Percentiles rank a stretch among this genome's conserved stretches.
These are phyloP conservation scores for Malacoctenus gilli DNA, from an alignment of 2,797 vertebrate genomes.

Conservation along the genomic window DNA sequence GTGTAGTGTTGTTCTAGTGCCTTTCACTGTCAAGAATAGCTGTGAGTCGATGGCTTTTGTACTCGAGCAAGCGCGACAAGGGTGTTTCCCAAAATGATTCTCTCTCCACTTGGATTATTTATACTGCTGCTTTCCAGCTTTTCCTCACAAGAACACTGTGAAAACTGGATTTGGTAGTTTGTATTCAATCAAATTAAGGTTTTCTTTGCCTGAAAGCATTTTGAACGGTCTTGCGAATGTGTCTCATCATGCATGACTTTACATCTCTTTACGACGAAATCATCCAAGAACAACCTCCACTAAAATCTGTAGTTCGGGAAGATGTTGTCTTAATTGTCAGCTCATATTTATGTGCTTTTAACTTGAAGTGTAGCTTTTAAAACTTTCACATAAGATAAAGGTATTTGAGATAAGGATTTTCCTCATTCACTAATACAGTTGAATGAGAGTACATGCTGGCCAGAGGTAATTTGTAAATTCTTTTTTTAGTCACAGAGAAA, in stretches of 20 bases:
- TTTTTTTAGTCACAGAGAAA: conserved; percentile 17
- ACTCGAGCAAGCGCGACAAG: conserved; percentile 32
- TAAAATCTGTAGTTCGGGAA: too few species aligned
- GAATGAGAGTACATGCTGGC: too few species aligned
- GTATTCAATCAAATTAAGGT: conserved; percentile 4
- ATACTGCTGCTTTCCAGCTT: conserved; percentile 25
- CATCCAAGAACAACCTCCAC: too few species aligned
- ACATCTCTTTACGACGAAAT: too few species aligned
- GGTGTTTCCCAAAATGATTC: conserved; percentile 30
- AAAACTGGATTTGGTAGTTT: conserved; percentile 7
- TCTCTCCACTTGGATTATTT: conserved; percentile 14
- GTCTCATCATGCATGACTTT: conserved; percentile 13
- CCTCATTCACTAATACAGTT: too few species aligned
- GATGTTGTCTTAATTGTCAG: too few species aligned
- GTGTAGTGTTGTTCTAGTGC: conserved; percentile 58
- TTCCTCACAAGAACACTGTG: not conserved
- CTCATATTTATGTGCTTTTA: too few species aligned
- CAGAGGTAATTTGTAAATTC: too few species aligned
- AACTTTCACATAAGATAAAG: too few species aligned
- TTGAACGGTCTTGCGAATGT: too few species aligned
- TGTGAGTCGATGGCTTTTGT: conserved; percentile 54
- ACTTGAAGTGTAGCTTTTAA: too few species aligned
- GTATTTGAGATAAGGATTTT: too few species aligned
- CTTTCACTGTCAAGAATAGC: conserved; percentile 62
- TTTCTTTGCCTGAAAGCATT: conserved; percentile 10